Percentiles rank a stretch among this genome's conserved stretches.
phyloP scores from a whole-genome alignment of 2,888 invertebrate genomes.

The Drosophila villosipedis region DNA sequence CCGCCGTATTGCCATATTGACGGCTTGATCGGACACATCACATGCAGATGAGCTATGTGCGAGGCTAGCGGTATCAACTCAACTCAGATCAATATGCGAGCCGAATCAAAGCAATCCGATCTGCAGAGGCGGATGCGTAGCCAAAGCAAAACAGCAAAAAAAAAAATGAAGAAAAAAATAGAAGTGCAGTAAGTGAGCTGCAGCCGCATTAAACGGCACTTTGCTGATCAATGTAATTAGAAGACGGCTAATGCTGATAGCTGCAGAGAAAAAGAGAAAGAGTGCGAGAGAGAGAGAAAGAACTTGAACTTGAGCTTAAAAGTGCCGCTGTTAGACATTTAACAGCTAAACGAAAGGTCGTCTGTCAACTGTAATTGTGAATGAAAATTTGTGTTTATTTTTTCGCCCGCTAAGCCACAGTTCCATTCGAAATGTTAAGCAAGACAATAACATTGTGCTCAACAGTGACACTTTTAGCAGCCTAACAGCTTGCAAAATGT shows the following conservation, averaged over 20 bases:
- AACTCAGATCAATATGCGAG: conserved; percentile 37
- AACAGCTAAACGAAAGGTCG: conserved; percentile 9
- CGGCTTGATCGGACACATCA: conserved; percentile 33
- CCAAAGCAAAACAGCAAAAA: conserved; percentile 21
- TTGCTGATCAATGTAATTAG: conserved; percentile 73
- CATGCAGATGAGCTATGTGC: conserved; percentile 37
- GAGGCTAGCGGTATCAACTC: conserved; percentile 59
- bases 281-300: conserved; percentile 9
- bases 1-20: conserved; percentile 51
- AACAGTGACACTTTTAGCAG: conserved; percentile 8
- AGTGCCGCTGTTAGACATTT: conserved; percentile 15
- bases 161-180: conserved; percentile 8
- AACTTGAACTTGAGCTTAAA: conserved; percentile 3
- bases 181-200: conserved; percentile 42
- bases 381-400: background rate
- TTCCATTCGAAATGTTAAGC: background rate
- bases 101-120: conserved; percentile 6
- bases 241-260: conserved; percentile 35
- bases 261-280: conserved; percentile 1
- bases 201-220: conserved; percentile 69
- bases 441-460: background rate
- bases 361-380: background rate
- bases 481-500: conserved; percentile 16
- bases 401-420: background rate
- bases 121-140: conserved; percentile 47